These are phyloP conservation scores for Tonatia bakeri DNA, from an alignment of 2,113 vertebrate species.

Conservation along the genomic window DNA sequence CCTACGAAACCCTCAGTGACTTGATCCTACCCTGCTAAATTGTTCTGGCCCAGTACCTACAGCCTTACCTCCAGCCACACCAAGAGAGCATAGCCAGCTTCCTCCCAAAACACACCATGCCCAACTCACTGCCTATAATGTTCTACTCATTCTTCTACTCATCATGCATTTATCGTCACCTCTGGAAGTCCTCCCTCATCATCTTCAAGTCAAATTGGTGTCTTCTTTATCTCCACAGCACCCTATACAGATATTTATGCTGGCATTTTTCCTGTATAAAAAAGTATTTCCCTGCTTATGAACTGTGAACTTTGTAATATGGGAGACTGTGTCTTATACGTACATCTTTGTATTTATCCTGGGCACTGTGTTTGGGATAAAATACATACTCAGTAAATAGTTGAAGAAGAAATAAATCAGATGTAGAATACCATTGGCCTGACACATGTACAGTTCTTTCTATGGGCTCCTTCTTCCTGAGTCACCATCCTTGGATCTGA, in stretches of 20 bases:
- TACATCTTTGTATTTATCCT: conserved; percentile 3
- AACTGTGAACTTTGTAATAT: neutral
- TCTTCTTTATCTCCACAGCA: neutral
- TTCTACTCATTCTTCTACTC: neutral
- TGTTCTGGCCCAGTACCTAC: neutral
- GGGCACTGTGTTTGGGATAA: neutral
- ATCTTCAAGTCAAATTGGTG: neutral
- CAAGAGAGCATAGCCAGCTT: neutral
- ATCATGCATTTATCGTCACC: neutral
- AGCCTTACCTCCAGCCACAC: neutral
- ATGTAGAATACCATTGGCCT: neutral
- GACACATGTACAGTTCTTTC: neutral
- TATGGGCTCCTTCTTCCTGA: neutral
- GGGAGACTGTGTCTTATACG: neutral
- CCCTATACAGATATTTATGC: neutral
- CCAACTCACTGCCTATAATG: neutral
- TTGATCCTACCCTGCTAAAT: neutral
- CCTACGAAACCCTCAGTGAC: neutral
- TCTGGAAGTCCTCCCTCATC: neutral
- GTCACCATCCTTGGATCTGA: neutral
- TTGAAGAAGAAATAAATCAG: conserved; percentile 38
- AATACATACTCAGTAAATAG: conserved; percentile 21
- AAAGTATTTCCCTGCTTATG: conserved; percentile 27
- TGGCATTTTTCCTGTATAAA: neutral
- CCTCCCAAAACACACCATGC: neutral